phyloP scores from a whole-genome alignment of 2,113 vertebrate species.

The Corydoras maculifer region DNA sequence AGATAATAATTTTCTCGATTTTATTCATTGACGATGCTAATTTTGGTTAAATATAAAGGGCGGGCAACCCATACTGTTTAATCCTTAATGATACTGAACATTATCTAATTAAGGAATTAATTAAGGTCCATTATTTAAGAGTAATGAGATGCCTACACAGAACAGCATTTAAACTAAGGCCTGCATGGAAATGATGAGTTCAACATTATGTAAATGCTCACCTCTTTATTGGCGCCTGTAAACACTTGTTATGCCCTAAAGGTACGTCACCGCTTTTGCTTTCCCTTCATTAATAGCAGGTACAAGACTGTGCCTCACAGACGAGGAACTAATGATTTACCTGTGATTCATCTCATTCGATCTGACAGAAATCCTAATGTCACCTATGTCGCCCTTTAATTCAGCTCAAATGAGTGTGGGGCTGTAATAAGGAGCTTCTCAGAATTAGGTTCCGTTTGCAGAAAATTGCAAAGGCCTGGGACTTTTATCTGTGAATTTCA shows the following conservation, averaged over 20 bases:
- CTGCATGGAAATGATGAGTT: conserved; percentile 10
- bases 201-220: conserved; percentile 2
- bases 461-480: conserved; percentile 91
- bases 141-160: too few relatives aligned
- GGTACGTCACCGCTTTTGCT: background rate
- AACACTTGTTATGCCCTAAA: conserved; percentile 12
- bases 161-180: conserved; percentile 30
- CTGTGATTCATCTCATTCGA: conserved; percentile 93
- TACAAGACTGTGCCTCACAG: conserved; percentile 6
- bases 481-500: conserved; percentile 99
- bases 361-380: conserved; percentile 98
- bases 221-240: conserved; percentile 4
- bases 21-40: too few relatives aligned
- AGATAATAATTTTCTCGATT: too few relatives aligned
- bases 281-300: background rate
- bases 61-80: too few relatives aligned
- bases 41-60: too few relatives aligned
- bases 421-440: conserved; percentile 97
- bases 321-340: conserved; percentile 80
- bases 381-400: conserved; percentile 97
- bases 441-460: conserved; percentile 99
- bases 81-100: too few relatives aligned
- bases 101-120: too few relatives aligned
- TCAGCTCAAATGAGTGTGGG: conserved; percentile 94
- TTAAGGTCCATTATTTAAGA: too few relatives aligned